phyloP scores from a whole-genome alignment of 2,888 invertebrate species.

The Seira sanloemensis region DNA sequence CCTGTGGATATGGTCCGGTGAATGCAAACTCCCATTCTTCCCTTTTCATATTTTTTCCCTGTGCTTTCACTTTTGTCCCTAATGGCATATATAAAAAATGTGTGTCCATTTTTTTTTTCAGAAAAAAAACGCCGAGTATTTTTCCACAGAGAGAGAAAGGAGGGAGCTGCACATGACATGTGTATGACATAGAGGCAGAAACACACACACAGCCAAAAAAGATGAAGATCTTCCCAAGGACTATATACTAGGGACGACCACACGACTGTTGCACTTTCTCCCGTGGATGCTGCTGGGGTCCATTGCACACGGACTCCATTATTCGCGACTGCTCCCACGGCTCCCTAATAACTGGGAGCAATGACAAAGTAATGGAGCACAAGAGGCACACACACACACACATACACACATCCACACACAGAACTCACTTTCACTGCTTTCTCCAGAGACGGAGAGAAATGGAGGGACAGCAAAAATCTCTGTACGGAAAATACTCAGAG shows the following conservation, averaged over 20 bases:
- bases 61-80: neutral
- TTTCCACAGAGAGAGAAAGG: neutral
- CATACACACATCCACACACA: too few relatives aligned
- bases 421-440: constrained; percentile 16
- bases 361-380: constrained; percentile 65
- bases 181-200: constrained; percentile 22
- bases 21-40: neutral
- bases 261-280: constrained; percentile 30
- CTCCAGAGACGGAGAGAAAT: constrained; percentile 20
- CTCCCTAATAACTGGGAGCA: constrained; percentile 62
- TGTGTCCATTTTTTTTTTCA: neutral
- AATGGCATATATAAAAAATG: constrained; percentile 8
- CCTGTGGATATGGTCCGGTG: neutral
- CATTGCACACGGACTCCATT: constrained; percentile 48
- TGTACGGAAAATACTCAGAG: constrained; percentile 5
- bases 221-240: neutral
- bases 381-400: too few relatives aligned
- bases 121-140: too few relatives aligned
- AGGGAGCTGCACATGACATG: constrained; percentile 44
- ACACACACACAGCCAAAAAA: constrained; percentile 8
- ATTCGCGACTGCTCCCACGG: constrained; percentile 61
- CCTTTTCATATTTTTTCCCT: constrained; percentile 10
- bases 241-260: neutral
- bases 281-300: neutral
- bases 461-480: constrained; percentile 48